Evolutionary conservation across 2,888 invertebrate species (phyloP).

Genomic region (Cataglyphis cursor): DNA sequence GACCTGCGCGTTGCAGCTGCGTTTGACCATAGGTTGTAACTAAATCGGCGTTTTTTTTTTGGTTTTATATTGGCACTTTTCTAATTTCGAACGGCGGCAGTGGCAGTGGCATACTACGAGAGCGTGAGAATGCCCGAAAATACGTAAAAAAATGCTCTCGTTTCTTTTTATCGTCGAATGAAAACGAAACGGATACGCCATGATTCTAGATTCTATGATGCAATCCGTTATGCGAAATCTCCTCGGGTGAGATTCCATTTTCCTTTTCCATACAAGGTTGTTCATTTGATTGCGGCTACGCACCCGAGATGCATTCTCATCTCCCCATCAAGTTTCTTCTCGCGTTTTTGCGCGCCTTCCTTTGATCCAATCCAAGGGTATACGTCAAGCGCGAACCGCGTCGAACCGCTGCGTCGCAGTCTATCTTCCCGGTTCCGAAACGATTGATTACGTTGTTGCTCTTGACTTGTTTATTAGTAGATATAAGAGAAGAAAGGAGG

Average conservation of each 20-base stretch:
- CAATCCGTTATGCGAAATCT: background rate
- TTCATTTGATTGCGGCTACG: background rate
- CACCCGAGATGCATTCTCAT: background rate
- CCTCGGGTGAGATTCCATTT: background rate
- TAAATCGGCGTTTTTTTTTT: constrained; percentile 69
- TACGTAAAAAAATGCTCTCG: background rate
- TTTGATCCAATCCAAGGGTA: background rate
- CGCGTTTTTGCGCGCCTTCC: constrained; percentile 14
- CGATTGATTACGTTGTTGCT: constrained; percentile 31
- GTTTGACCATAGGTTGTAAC: constrained; percentile 69
- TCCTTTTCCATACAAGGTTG: background rate
- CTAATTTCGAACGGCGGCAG: constrained; percentile 76
- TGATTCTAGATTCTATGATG: constrained; percentile 9
- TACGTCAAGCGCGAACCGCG: background rate
- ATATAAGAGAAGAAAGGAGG: background rate
- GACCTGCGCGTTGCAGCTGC: constrained; percentile 44
- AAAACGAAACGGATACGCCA: constrained; percentile 56
- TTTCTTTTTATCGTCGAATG: constrained; percentile 75
- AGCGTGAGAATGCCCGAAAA: constrained; percentile 24
- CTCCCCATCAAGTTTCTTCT: background rate
- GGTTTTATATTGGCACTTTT: constrained; percentile 79
- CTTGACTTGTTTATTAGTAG: background rate
- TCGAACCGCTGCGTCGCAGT: background rate
- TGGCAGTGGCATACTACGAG: constrained; percentile 32
- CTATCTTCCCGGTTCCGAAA: background rate